Evolutionary conservation across 2,888 invertebrate genomes (phyloP), one percentile per base, ranked within the genome.

Genomic region (Ennomos erosarius): DNA sequence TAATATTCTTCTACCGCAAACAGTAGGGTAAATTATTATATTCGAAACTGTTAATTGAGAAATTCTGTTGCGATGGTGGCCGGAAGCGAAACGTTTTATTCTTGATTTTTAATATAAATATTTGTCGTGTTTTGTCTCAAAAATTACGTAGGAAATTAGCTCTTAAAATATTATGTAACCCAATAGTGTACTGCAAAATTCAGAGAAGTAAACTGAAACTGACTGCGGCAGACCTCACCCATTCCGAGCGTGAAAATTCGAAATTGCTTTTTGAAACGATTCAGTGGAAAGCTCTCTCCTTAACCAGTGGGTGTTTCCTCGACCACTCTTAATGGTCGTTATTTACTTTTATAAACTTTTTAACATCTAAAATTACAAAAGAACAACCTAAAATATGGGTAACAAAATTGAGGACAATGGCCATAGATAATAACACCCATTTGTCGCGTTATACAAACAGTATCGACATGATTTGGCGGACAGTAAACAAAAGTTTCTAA

Each of bases 401-500:
- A 79, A 79, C 79, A 77, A 82, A 83, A 81, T 81, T 76, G 77
- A 75, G 73, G 75, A 78, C 79, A 68, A 73, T 74, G 78, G 79
- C 84, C 83, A 81, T 78, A 79, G n/a, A 85, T 83, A 82, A 84
- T 84, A 85, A 83, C 78, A 80, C 72, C 81, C 78, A 69, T 80
- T 54, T 42, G 42, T 54, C 50, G 49, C 37, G 34, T 51, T 43
- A 35, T 50, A 54, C 12, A 54, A 50, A 46, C 54, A 59, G 59
- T 59, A 55, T 40, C 12, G 49, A 16, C 34, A 26, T 9, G n/a
- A 26, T 26, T 26, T 26, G 26, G 26, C 26, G 26, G 26, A 6
- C 6, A 26, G 0, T 26, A 6, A 6, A 26, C 26, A 26, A 26
- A 16, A 26, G 26, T 26, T 26, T 6, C 26, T 26, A 26, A 26